Evolutionary conservation across 2,888 invertebrate species (phyloP).

Genomic region (Drosophila falleni): DNA sequence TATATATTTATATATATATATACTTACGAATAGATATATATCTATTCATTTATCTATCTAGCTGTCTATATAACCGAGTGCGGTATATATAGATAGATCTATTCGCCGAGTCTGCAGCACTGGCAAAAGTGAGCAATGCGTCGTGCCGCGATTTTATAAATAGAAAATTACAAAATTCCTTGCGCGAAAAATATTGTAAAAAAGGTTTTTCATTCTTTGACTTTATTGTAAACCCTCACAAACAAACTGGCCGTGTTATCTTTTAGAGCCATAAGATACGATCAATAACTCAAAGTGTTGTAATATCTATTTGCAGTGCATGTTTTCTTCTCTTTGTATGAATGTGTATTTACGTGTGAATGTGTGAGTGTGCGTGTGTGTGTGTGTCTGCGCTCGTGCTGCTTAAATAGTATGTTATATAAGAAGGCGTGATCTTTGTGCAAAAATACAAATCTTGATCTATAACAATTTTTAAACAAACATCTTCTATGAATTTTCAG

Average conservation of each 20-base stretch:
- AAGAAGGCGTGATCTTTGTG: slow-evolving; percentile 67
- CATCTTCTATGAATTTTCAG: slow-evolving; percentile 63
- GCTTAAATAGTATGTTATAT: slow-evolving; percentile 58
- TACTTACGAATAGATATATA: slow-evolving; percentile 33
- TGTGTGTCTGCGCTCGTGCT: slow-evolving; percentile 25
- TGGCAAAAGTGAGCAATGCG: slow-evolving; percentile 80
- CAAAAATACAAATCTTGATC: slow-evolving; percentile 29
- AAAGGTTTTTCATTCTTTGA: slow-evolving; percentile 56
- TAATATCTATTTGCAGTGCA: slow-evolving; percentile 26
- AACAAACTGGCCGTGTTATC: not conserved
- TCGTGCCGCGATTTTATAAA: slow-evolving; percentile 73
- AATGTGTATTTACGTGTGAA: slow-evolving; percentile 4
- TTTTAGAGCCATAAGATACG: not conserved
- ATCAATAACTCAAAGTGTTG: slow-evolving; percentile 7
- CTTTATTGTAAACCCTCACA: slow-evolving; percentile 17
- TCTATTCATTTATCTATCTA: slow-evolving; percentile 59
- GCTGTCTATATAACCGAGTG: slow-evolving; percentile 68
- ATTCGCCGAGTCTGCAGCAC: slow-evolving; percentile 73
- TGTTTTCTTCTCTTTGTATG: not conserved
- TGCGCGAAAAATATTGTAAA: slow-evolving; percentile 57
- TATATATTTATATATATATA: slow-evolving; percentile 40
- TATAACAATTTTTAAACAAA: slow-evolving; percentile 21
- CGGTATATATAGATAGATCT: slow-evolving; percentile 64
- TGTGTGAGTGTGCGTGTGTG: slow-evolving; percentile 13
- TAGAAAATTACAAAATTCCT: slow-evolving; percentile 79